These are phyloP conservation scores for Benitochromis conjunctus DNA, from an alignment of 2,113 vertebrate genomes.

Conservation along the genomic window DNA sequence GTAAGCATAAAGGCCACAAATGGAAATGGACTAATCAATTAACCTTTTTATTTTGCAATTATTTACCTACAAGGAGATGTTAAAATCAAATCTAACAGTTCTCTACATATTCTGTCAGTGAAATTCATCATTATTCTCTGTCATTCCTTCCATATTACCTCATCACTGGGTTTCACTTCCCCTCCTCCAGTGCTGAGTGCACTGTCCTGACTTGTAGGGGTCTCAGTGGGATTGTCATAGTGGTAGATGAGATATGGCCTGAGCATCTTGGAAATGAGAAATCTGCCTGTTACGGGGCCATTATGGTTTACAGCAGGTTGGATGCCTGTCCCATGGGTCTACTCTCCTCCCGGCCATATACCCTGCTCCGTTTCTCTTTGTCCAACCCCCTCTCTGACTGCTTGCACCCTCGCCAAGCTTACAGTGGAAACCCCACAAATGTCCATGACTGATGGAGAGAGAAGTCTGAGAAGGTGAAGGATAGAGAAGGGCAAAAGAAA, in stretches of 20 bases:
- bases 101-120: not conserved
- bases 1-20: not conserved
- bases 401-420: not conserved
- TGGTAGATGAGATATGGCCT: slow-evolving; percentile 41
- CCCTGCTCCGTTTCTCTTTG: not conserved
- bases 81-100: not conserved
- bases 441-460: not conserved
- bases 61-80: not conserved
- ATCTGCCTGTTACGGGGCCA: slow-evolving; percentile 52
- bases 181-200: slow-evolving; percentile 44
- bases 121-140: not conserved
- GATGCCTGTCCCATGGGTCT: slow-evolving; percentile 53
- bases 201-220: not conserved
- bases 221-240: slow-evolving; percentile 49
- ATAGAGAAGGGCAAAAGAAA: not conserved
- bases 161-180: not conserved
- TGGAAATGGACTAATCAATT: not conserved
- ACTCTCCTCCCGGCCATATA: slow-evolving; percentile 15
- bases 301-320: slow-evolving; percentile 60
- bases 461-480: not conserved
- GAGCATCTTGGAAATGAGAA: slow-evolving; percentile 52
- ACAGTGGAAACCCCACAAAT: not conserved
- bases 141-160: not conserved
- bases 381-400: slow-evolving; percentile 17
- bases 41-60: not conserved